Evolutionary conservation across 2,888 invertebrate species (phyloP).

Genomic region (Orthosia cruda): DNA sequence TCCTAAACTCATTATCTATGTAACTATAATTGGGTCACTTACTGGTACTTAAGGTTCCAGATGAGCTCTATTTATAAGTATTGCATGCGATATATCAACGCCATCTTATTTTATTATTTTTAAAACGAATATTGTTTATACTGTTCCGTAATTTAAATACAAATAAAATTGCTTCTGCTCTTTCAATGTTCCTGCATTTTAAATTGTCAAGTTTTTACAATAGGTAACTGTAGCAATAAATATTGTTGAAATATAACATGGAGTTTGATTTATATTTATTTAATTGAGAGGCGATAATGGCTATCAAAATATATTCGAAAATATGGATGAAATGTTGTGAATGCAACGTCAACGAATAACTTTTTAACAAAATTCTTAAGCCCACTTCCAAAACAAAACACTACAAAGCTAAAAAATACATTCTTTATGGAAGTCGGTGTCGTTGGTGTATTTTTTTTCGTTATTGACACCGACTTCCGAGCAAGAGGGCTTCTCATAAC

Average conservation of each 20-base stretch:
- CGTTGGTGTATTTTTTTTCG: too few species aligned
- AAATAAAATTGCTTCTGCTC: conserved; percentile 27
- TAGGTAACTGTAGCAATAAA: conserved; percentile 40
- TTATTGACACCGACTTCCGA: too few species aligned
- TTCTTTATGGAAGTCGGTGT: too few species aligned
- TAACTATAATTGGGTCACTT: too few species aligned
- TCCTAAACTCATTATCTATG: too few species aligned
- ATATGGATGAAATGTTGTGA: background rate
- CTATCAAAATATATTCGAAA: conserved; percentile 4
- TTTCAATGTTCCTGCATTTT: conserved; percentile 29
- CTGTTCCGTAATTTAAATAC: conserved; percentile 23
- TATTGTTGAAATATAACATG: conserved; percentile 35
- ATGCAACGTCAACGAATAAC: too few species aligned
- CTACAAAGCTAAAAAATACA: too few species aligned
- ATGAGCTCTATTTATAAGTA: background rate
- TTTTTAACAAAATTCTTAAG: too few species aligned
- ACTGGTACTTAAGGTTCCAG: too few species aligned
- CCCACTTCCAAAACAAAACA: too few species aligned
- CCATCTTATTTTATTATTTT: conserved; percentile 14
- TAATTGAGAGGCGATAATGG: conserved; percentile 21
- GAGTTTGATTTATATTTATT: conserved; percentile 4
- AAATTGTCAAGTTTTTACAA: conserved; percentile 44
- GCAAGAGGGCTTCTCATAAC: too few species aligned
- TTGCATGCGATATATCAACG: conserved; percentile 1
- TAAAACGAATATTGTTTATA: conserved; percentile 7